Evolutionary conservation across 2,113 vertebrate genomes (phyloP).

Genomic region (Mastomys natalensis): DNA sequence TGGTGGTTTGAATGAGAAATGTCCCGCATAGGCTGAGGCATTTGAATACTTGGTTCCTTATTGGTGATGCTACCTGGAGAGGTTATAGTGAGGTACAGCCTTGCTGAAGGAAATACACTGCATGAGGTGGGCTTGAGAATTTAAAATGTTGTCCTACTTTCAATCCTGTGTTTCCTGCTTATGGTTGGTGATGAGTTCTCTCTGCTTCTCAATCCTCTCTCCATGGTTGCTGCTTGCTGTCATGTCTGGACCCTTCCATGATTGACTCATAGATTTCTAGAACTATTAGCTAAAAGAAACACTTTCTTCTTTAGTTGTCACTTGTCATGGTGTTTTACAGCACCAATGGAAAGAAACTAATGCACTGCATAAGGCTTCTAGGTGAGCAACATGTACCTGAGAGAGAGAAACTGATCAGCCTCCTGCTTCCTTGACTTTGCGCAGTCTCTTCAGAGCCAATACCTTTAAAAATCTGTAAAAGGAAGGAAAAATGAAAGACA

Average conservation of each 20-base stretch:
- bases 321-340: background rate
- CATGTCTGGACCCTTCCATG: background rate
- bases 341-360: background rate
- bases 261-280: background rate
- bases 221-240: background rate
- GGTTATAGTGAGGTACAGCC: background rate
- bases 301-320: background rate
- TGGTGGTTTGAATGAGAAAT: background rate
- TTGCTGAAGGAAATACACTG: too few species aligned
- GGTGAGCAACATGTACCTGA: constrained; percentile 90
- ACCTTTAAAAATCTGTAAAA: constrained; percentile 93
- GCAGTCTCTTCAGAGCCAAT: constrained; percentile 92
- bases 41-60: background rate
- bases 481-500: constrained; percentile 69
- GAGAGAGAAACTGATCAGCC: constrained; percentile 96
- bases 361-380: background rate
- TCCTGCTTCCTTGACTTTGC: constrained; percentile 92
- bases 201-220: background rate
- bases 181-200: background rate
- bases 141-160: background rate
- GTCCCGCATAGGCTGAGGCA: background rate
- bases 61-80: background rate
- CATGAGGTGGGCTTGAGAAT: background rate
- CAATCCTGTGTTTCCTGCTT: background rate
- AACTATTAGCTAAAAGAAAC: background rate